Evolutionary conservation across 35 echinoderm and acorn worm species (phyloP), one percentile per base, ranked within the genome.

Genomic region (Lytechinus pictus): DNA sequence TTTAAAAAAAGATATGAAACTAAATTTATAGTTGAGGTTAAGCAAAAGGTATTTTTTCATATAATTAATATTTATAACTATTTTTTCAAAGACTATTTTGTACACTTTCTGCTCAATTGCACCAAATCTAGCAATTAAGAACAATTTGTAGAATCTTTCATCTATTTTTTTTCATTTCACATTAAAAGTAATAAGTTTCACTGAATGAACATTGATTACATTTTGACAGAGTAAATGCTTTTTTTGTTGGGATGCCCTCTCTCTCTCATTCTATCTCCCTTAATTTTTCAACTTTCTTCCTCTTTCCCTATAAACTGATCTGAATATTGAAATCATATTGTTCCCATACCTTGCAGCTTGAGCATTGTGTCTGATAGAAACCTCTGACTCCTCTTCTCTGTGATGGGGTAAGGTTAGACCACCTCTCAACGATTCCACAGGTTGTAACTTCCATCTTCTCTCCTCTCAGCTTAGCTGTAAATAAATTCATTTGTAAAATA

Each of bases 361-460:
- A 93, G 21, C 92, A 93, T 24, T 93, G 92, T 57, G 52, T 57
- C 52, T 57, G 53, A 27, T 93, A 93, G 55, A 57, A 33, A n/a
- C 92, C 92, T 57, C 54, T 93, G 3, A 93, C 53, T 54, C 92
- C 92, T 28, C 92, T 93, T 16, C 92, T 54, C 54, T 93, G 92
- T 3, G 52, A 27, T 93, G 92, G 92, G 92, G 92, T 93, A 21
- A 93, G 92, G 52, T 57, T 24, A 6, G 92, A 93, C 92, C 92
- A 93, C 54, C 57, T 93, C 10, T 93, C 4, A 27, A 93, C 92
- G 11, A 93, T 93, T 14, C 92, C 92, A 57, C 92, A 93, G 9
- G 92, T 55, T 21, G 92, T 93, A 10, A 93, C 54, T 57, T 93
- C 53, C 54, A 93, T 93, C 9, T 56, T 93, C 28, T 93, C 92